Percentiles rank a stretch among this genome's conserved stretches.
Conservation (phyloP, 35 echinoderm and acorn worm genomes). For the Apostichopus californicus region DNA sequence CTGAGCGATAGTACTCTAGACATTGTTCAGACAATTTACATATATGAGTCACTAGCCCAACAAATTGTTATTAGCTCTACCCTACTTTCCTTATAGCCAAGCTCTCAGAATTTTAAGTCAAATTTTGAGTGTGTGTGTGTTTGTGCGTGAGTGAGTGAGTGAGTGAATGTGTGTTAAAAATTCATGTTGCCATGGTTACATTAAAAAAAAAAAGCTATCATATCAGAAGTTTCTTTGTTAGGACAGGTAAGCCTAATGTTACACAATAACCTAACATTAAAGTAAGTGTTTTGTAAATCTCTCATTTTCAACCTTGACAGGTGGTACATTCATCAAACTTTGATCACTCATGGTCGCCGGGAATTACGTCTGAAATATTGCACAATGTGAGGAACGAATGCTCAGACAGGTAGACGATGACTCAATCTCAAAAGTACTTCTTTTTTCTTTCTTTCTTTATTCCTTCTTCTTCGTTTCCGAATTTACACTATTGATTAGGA, state of each 20-base stretch:
- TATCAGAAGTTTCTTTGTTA: too few relatives aligned
- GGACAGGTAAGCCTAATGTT: too few relatives aligned
- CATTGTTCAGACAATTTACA: conserved; percentile 38
- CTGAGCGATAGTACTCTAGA: neutral
- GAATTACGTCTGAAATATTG: neutral
- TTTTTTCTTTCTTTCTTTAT: too few relatives aligned
- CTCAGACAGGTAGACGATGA: neutral
- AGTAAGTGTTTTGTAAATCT: too few relatives aligned
- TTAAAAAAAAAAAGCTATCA: too few relatives aligned
- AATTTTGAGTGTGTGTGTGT: too few relatives aligned
- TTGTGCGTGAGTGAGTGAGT: too few relatives aligned
- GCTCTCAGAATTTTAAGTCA: neutral
- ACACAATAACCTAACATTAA: too few relatives aligned
- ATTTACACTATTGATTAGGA: neutral
- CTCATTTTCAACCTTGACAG: neutral
- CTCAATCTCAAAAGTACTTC: neutral
- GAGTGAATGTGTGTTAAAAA: too few relatives aligned
- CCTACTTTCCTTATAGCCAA: neutral
- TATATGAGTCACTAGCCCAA: conserved; percentile 4
- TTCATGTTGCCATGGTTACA: too few relatives aligned
- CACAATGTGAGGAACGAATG: neutral
- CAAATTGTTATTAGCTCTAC: neutral
- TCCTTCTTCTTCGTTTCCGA: neutral
- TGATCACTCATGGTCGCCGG: neutral
- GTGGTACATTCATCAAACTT: neutral